phyloP scores from a whole-genome alignment of 2,888 invertebrate genomes.

The Pristionchus maxplancki region DNA sequence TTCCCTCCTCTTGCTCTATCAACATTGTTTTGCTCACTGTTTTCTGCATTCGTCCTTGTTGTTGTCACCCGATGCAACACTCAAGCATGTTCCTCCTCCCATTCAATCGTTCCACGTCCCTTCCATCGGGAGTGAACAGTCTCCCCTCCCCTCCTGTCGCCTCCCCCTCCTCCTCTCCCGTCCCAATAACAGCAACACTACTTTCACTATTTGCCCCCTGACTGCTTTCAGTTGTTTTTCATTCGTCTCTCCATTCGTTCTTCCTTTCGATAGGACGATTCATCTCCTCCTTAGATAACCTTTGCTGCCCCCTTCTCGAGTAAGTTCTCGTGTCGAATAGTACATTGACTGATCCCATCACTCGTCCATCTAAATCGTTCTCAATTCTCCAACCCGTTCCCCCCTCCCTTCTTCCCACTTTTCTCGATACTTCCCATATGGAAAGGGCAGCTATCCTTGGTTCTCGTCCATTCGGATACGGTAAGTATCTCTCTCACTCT shows the following conservation, averaged over 20 bases:
- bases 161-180: not conserved
- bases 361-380: constrained; percentile 21
- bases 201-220: constrained; percentile 47
- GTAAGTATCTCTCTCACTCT: constrained; percentile 21
- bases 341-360: constrained; percentile 11
- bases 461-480: constrained; percentile 27
- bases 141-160: too few relatives aligned
- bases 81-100: constrained; percentile 31
- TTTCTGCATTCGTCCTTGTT: not conserved
- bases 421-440: constrained; percentile 34
- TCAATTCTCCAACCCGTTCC: constrained; percentile 22
- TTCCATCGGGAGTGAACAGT: not conserved
- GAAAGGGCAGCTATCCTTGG: constrained; percentile 23
- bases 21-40: constrained; percentile 19
- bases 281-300: constrained; percentile 4
- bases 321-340: constrained; percentile 22
- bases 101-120: constrained; percentile 30
- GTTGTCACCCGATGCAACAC: constrained; percentile 13
- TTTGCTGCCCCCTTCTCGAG: not conserved
- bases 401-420: constrained; percentile 17
- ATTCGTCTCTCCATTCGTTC: not conserved
- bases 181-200: constrained; percentile 48
- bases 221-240: constrained; percentile 47
- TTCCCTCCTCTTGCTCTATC: not conserved
- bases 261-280: not conserved